Conservation (phyloP, 2,797 vertebrate species). For the Calcarius lapponicus region DNA sequence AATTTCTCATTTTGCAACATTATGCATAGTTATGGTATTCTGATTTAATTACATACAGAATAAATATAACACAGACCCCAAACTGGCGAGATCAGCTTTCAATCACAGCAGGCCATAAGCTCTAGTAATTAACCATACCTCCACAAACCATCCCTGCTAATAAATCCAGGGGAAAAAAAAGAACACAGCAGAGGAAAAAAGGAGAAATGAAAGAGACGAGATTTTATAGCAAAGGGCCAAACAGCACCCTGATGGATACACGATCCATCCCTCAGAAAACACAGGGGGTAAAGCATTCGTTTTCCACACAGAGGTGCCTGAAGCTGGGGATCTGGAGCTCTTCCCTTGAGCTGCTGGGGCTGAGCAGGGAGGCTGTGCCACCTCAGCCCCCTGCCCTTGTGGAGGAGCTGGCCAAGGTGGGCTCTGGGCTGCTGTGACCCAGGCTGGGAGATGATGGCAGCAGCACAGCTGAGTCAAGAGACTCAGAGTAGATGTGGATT, state of each 20-base stretch:
- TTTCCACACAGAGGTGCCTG: background rate
- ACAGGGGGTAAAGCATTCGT: background rate
- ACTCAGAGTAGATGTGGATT: fast-evolving
- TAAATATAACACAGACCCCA: conserved; percentile 52
- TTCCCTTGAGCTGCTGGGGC: background rate
- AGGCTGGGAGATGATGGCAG: fast-evolving
- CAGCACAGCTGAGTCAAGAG: no score
- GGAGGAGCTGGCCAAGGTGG: background rate
- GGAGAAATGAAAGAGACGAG: background rate
- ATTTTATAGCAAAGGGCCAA: background rate
- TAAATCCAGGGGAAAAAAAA: conserved; percentile 32
- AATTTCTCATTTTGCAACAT: conserved; percentile 51
- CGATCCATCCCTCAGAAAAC: background rate
- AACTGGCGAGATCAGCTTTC: conserved; percentile 72
- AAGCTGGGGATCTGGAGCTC: background rate
- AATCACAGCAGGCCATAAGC: conserved; percentile 65
- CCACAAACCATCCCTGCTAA: conserved; percentile 54
- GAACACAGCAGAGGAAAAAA: conserved; percentile 3
- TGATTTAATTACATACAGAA: conserved; percentile 67
- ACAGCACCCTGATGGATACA: background rate
- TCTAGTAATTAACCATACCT: conserved; percentile 66
- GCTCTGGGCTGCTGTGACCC: background rate
- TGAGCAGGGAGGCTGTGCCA: background rate
- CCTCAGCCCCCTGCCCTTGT: background rate
- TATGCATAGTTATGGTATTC: conserved; percentile 64